Conservation (phyloP, 2,113 vertebrate species). For the Thinocorus orbignyianus region DNA sequence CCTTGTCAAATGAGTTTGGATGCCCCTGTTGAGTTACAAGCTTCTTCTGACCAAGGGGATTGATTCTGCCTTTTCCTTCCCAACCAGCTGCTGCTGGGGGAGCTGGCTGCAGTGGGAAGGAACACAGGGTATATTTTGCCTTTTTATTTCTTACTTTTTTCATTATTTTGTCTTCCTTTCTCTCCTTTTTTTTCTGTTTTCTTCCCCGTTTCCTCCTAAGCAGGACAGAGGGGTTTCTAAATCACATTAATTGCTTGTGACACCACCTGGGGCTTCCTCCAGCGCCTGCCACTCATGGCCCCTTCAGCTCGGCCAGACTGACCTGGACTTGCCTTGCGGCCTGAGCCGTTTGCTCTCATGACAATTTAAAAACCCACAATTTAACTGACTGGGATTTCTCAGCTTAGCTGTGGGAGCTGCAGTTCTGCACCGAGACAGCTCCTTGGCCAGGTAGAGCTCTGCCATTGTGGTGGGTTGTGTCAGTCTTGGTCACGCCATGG, state of each 20-base stretch:
- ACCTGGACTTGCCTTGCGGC: background rate
- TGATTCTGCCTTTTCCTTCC: background rate
- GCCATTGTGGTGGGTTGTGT: rapidly evolving
- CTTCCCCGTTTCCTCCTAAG: too few species aligned
- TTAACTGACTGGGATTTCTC: background rate
- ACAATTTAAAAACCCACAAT: background rate
- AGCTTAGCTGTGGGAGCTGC: background rate
- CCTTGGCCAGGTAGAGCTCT: background rate
- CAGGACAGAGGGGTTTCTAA: background rate
- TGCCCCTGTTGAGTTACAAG: background rate
- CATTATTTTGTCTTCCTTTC: too few species aligned
- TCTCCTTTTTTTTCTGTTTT: too few species aligned
- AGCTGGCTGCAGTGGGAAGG: background rate
- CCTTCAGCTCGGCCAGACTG: background rate
- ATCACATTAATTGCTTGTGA: background rate
- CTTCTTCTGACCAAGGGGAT: background rate
- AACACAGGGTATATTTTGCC: rapidly evolving
- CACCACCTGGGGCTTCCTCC: background rate
- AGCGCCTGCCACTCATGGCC: background rate
- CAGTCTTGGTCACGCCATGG: background rate
- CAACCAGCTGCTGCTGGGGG: rapidly evolving
- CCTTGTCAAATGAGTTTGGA: background rate
- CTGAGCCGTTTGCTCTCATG: rapidly evolving
- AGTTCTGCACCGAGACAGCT: background rate
- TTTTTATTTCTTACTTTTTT: background rate